phyloP scores from a whole-genome alignment of 2,113 vertebrate genomes.

The Dasyurus viverrinus region DNA sequence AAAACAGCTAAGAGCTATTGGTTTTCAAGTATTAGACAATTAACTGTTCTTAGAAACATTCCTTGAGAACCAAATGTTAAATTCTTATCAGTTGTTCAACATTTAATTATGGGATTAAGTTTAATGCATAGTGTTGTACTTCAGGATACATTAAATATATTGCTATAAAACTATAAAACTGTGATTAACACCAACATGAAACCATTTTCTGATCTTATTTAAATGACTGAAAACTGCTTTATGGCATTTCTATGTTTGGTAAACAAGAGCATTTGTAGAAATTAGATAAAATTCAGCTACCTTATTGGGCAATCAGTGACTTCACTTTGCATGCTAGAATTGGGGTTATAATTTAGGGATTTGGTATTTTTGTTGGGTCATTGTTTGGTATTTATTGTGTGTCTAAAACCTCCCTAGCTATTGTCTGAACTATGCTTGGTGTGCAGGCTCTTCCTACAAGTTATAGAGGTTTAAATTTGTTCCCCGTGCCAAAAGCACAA shows the following conservation, averaged over 20 bases:
- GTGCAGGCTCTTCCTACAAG: not conserved
- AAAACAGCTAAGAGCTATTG: not conserved
- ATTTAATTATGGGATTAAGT: conserved; percentile 52
- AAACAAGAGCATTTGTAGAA: conserved; percentile 54
- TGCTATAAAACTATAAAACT: conserved; percentile 64
- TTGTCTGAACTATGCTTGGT: not conserved
- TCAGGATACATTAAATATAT: conserved; percentile 52
- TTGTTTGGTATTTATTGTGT: not conserved
- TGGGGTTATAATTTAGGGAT: not conserved
- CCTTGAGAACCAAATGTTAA: not conserved
- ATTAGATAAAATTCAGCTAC: conserved; percentile 56
- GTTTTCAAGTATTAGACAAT: not conserved
- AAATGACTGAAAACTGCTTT: conserved; percentile 63
- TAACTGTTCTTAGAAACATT: not conserved
- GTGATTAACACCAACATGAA: conserved; percentile 57
- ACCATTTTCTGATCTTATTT: conserved; percentile 64
- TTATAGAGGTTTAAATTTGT: not conserved
- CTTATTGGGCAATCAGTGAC: conserved; percentile 32
- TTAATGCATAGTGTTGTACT: conserved; percentile 30
- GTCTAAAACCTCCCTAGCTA: not conserved
- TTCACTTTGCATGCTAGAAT: conserved; percentile 17
- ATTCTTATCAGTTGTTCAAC: not conserved
- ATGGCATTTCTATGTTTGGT: conserved; percentile 45
- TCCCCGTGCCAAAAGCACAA: not conserved
- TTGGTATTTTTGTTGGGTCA: not conserved